phyloP scores from a whole-genome alignment of 2,797 vertebrate species.

The Benthosema pterotum region DNA sequence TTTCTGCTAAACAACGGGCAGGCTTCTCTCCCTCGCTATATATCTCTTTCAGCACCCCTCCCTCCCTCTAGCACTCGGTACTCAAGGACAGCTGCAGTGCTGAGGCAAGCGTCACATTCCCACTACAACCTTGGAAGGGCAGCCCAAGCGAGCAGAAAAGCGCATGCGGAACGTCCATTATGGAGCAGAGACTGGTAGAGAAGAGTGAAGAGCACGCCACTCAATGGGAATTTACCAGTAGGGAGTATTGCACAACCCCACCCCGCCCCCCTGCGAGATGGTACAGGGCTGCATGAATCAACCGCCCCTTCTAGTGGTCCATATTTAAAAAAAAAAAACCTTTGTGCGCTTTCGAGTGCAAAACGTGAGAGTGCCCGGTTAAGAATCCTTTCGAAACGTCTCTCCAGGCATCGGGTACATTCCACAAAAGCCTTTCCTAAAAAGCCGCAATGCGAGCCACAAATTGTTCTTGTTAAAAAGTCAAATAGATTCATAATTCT shows the following conservation, averaged over 20 bases:
- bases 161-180: slow-evolving; percentile 21
- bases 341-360: slow-evolving; percentile 6
- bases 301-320: slow-evolving; percentile 14
- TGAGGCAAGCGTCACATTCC: slow-evolving; percentile 54
- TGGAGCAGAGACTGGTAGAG: slow-evolving; percentile 24
- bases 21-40: slow-evolving; percentile 6
- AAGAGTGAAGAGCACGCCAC: slow-evolving; percentile 24
- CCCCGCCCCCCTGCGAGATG: slow-evolving; percentile 3
- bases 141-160: slow-evolving; percentile 1
- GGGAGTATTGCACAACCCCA: slow-evolving; percentile 19
- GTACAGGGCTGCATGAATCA: background rate
- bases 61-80: background rate
- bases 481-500: too few species aligned
- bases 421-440: background rate
- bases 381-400: background rate
- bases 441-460: background rate
- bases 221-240: slow-evolving; percentile 49
- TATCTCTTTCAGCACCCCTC: background rate
- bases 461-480: too few species aligned
- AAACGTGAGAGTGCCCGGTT: slow-evolving; percentile 1
- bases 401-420: background rate
- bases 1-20: slow-evolving; percentile 17
- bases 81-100: slow-evolving; percentile 50
- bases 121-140: slow-evolving; percentile 41
- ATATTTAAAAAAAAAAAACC: slow-evolving; percentile 9